phyloP scores from a whole-genome alignment of 2,113 vertebrate genomes.

The Pogonocichla stellata region DNA sequence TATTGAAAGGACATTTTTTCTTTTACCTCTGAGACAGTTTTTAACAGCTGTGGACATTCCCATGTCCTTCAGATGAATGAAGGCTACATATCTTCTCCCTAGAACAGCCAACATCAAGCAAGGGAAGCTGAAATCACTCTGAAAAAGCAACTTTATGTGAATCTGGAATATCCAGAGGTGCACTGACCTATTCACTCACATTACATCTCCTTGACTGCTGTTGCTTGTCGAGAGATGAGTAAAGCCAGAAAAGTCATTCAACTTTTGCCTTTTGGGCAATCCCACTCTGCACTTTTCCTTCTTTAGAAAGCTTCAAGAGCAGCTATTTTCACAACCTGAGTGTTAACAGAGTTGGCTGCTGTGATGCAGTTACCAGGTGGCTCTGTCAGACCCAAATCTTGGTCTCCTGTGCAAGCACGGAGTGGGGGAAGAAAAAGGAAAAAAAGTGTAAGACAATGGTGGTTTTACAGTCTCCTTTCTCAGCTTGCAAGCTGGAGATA shows the following conservation, averaged over 20 bases:
- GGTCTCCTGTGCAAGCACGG: not conserved
- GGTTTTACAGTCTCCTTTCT: not conserved
- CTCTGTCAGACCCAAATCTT: not conserved
- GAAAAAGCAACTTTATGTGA: not conserved
- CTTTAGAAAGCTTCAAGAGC: not conserved
- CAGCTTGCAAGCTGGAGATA: constrained; percentile 4
- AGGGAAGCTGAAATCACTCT: not conserved
- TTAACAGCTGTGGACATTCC: not conserved
- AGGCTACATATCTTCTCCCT: not conserved
- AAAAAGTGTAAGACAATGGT: not conserved
- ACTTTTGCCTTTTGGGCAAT: not conserved
- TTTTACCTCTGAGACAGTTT: not conserved
- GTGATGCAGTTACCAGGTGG: not conserved
- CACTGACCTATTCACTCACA: not conserved
- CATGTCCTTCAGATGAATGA: not conserved
- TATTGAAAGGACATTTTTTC: not conserved
- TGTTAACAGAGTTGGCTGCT: not conserved
- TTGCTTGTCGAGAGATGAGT: not conserved
- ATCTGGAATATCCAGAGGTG: not conserved
- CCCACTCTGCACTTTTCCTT: not conserved
- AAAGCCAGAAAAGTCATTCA: not conserved
- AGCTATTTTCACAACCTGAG: not conserved
- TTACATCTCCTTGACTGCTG: not conserved
- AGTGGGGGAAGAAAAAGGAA: not conserved
- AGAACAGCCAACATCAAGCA: not conserved